Evolutionary conservation across 2,797 vertebrate species (phyloP), one percentile per base, ranked within the genome.

Genomic region (Diplodus sargus): DNA sequence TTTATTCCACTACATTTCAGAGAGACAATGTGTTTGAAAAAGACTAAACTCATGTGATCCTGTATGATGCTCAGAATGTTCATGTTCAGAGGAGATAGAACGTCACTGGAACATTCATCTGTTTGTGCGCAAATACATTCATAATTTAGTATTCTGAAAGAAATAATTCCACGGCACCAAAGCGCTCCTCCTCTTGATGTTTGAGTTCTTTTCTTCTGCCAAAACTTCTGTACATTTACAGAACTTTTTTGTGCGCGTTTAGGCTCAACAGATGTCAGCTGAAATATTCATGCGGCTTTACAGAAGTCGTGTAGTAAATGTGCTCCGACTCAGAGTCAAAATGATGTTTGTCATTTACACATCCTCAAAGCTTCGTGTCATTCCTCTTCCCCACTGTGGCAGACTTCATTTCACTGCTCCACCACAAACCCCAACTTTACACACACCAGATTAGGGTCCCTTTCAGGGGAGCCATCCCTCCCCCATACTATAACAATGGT

Each of bases 401-500:
- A 70, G 77, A 74, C 80, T 79, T 79, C 63, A 67, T 62, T 69
- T 71, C 69, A 11, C 72, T 49, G 45, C 75, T 58, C 60, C 15
- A 34, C 48, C 62, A 45, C 57, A 30, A 78, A 73, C 74, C 78
- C 53, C 74, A 74, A 81, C 71, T 85, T 72, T 81, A 57, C 79
- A 63, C 77, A 78, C 83, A 83, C 61, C 65, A 88, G 92, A 91
- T 92, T 91, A 93, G 84, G 78, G 70, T 73, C 71, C 83, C 72
- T 87, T 91, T 85, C 84, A 87, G 22, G 11, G 22, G n/a, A 9
- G 39, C 69, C 30, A 1, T 57, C 87, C 90, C 87, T 82, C 89
- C 87, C 88, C 87, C 82, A 61, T 17, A 4, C 70, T 20, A 20
- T n/a, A 92, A 94, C 93, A 91, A 92, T 90, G 90, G 78, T 84